phyloP scores from a whole-genome alignment of 2,888 invertebrate species.

The Aporophyla nigra region DNA sequence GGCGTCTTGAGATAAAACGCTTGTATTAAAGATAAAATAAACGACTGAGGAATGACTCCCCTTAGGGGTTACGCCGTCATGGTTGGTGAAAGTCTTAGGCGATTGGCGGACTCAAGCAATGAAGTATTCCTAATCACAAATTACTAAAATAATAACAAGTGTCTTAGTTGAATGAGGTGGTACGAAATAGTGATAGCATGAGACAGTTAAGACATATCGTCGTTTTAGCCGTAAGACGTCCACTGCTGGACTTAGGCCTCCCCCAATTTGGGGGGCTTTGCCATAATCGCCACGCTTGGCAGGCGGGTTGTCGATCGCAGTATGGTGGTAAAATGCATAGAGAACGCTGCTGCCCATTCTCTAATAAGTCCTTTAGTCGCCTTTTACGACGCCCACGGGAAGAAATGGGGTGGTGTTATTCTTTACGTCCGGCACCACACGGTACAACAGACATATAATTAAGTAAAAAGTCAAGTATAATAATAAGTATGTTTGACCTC shows the following conservation, averaged over 20 bases:
- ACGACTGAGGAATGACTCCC: slow-evolving; percentile 77
- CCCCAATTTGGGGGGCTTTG: no score
- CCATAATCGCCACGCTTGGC: no score
- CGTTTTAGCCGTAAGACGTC: no score
- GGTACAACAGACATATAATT: not conserved
- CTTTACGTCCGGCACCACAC: no score
- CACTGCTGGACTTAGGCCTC: no score
- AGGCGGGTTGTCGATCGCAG: no score
- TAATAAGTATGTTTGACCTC: not conserved
- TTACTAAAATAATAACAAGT: not conserved
- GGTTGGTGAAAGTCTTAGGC: slow-evolving; percentile 61
- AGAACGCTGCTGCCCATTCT: no score
- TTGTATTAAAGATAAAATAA: slow-evolving; percentile 83
- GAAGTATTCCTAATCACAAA: not conserved
- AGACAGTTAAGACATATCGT: not conserved
- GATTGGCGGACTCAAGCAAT: not conserved
- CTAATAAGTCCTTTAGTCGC: no score
- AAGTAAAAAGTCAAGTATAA: not conserved
- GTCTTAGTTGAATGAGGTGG: not conserved
- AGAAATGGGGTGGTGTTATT: no score
- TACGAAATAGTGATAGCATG: not conserved
- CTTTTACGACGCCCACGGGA: no score
- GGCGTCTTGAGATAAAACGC: slow-evolving; percentile 79
- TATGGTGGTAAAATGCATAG: no score
- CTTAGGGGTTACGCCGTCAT: slow-evolving; percentile 64